Conservation (phyloP, 2,797 vertebrate genomes). For the Columba guinea region DNA sequence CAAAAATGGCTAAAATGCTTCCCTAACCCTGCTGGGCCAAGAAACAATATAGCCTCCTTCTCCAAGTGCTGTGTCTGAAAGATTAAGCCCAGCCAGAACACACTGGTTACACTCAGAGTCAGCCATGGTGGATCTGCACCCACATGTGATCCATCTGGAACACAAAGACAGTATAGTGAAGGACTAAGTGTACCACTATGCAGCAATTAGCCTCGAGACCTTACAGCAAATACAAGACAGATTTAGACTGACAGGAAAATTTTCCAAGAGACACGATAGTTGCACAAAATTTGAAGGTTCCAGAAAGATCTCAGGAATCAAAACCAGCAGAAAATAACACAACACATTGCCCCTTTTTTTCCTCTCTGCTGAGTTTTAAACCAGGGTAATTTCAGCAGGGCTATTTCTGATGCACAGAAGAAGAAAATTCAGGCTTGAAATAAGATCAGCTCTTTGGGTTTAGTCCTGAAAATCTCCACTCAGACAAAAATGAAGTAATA, state of each 20-base stretch:
- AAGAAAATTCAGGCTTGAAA: conserved; percentile 3
- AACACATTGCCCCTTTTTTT: neutral
- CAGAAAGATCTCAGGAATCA: neutral
- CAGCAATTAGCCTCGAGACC: neutral
- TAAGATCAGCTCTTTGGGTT: neutral
- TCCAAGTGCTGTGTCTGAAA: neutral
- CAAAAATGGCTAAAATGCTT: neutral
- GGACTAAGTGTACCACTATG: neutral
- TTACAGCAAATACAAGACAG: conserved; percentile 1
- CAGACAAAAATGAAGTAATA: neutral
- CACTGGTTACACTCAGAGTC: neutral
- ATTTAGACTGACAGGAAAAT: conserved; percentile 27
- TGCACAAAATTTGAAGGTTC: conserved; percentile 31
- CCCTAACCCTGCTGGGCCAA: neutral
- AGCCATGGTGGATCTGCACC: neutral
- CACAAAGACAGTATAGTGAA: neutral
- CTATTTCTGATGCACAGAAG: neutral
- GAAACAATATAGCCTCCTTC: neutral
- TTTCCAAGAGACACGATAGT: neutral
- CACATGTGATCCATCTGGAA: rapidly evolving
- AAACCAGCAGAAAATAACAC: conserved; percentile 29
- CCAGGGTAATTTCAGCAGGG: neutral
- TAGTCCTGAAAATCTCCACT: neutral
- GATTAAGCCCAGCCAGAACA: neutral
- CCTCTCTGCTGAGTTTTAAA: conserved; percentile 1